These are phyloP conservation scores for Drosophila picticornis DNA, from an alignment of 2,888 invertebrate species.

Conservation along the genomic window DNA sequence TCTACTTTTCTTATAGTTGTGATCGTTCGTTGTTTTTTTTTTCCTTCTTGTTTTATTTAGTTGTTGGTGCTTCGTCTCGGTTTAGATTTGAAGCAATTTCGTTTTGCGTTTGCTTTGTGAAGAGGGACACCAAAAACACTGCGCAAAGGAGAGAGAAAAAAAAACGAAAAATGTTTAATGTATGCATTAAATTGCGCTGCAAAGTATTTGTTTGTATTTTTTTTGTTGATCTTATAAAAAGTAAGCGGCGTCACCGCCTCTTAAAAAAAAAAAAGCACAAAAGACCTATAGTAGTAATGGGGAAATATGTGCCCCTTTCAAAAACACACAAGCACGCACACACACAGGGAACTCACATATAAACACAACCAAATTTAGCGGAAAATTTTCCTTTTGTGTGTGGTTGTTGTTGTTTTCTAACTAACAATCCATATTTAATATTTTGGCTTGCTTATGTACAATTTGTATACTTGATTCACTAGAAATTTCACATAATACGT, in stretches of 20 bases:
- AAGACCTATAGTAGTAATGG: conserved; percentile 7
- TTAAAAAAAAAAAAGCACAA: conserved; percentile 35
- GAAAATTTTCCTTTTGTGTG: conserved; percentile 1
- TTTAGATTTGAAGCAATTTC: conserved; percentile 40
- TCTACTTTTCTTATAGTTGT: conserved; percentile 33
- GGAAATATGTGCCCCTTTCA: conserved; percentile 20
- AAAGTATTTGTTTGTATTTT: conserved; percentile 25
- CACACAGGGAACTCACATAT: conserved; percentile 6
- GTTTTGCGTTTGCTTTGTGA: conserved; percentile 42
- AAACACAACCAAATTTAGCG: conserved; percentile 2
- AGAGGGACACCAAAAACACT: conserved; percentile 58
- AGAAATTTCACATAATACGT: conserved; percentile 42
- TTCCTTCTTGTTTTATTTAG: conserved; percentile 27
- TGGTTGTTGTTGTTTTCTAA: conserved; percentile 3
- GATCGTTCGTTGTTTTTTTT: conserved; percentile 37
- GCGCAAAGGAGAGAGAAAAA: conserved; percentile 26
- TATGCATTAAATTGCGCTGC: conserved; percentile 15
- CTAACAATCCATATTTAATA: conserved; percentile 3
- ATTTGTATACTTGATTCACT: conserved; percentile 35
- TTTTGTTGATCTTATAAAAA: conserved; percentile 37
- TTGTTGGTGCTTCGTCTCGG: conserved; percentile 38
- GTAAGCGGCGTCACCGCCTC: conserved; percentile 49
- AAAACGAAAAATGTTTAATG: conserved; percentile 14
- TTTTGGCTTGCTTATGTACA: conserved; percentile 9
- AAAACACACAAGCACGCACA: conserved; percentile 6